phyloP scores from a whole-genome alignment of 2,113 vertebrate species.

The Rhipidura dahli region DNA sequence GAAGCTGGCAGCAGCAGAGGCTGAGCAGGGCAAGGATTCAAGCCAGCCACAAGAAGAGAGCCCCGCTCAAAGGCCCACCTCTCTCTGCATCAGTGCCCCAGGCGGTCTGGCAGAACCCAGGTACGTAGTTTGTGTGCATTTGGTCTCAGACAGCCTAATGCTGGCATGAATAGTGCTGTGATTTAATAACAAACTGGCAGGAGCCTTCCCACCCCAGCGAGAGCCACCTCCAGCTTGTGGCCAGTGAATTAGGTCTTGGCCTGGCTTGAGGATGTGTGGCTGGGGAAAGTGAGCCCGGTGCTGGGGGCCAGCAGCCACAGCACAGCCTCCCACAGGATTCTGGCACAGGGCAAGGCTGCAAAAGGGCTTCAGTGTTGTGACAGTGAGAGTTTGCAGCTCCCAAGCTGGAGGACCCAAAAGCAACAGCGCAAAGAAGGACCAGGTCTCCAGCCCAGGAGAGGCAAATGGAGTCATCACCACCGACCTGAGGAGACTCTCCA shows the following conservation, averaged over 20 bases:
- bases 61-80: background rate
- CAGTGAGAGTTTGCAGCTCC: background rate
- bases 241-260: background rate
- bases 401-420: background rate
- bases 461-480: background rate
- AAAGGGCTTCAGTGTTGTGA: background rate
- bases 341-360: background rate
- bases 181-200: background rate
- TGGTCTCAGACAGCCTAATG: background rate
- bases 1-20: background rate
- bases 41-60: background rate
- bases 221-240: background rate
- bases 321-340: background rate
- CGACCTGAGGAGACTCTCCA: background rate
- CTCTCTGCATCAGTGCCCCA: background rate
- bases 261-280: background rate
- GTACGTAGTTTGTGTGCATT: background rate
- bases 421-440: background rate
- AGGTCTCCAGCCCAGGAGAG: background rate
- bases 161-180: background rate
- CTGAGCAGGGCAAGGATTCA: background rate
- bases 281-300: background rate
- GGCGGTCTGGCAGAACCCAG: background rate
- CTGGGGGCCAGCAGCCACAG: background rate
- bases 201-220: background rate